Percentiles rank a stretch among this genome's conserved stretches.
These are phyloP conservation scores for Onychostoma macrolepis DNA, from an alignment of 2,113 vertebrate genomes.

Conservation along the genomic window DNA sequence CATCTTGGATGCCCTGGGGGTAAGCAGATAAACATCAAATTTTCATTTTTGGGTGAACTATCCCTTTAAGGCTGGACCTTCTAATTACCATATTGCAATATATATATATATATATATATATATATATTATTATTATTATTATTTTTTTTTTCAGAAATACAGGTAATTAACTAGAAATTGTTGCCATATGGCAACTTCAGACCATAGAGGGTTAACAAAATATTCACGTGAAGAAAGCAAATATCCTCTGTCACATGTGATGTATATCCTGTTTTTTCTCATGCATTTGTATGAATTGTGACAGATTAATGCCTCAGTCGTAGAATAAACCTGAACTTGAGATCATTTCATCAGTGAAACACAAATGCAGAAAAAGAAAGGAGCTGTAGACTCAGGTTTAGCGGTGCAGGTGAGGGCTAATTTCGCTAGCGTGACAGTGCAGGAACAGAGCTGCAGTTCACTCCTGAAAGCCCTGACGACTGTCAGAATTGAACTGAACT, in stretches of 20 bases:
- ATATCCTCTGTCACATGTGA: background rate
- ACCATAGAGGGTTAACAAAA: background rate
- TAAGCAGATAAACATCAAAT: too few species aligned
- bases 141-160: too few species aligned
- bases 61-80: too few species aligned
- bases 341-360: background rate
- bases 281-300: background rate
- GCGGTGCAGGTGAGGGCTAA: background rate
- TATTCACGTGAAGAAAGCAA: background rate
- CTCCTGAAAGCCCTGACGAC: background rate
- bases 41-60: too few species aligned
- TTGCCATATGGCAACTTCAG: too few species aligned
- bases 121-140: too few species aligned
- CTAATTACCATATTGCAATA: too few species aligned
- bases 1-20: too few species aligned
- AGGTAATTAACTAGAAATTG: too few species aligned
- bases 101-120: too few species aligned
- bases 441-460: too few species aligned
- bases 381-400: background rate
- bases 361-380: background rate
- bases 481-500: background rate
- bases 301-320: background rate
- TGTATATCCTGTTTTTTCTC: background rate
- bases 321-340: background rate
- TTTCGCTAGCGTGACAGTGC: background rate